These are phyloP conservation scores for Neomonachus schauinslandi DNA, from an alignment of 2,113 vertebrate species.

Conservation along the genomic window DNA sequence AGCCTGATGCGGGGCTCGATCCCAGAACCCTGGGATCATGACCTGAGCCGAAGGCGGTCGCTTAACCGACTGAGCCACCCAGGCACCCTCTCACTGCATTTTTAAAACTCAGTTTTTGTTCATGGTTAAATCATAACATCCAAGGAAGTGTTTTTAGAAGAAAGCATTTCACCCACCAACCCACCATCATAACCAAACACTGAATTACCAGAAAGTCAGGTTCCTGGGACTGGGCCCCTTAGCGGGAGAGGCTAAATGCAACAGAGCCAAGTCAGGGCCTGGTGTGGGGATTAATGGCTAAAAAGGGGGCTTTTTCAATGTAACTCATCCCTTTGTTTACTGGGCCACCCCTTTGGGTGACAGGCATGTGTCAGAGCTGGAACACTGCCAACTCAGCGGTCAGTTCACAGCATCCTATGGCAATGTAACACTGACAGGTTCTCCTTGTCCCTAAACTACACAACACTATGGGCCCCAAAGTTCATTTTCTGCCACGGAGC, in stretches of 20 bases:
- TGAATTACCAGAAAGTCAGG: not conserved
- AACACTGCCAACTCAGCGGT: accelerated
- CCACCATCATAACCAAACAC: too few relatives aligned
- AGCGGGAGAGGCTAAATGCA: not conserved
- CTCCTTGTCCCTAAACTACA: not conserved
- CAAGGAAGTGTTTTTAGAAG: not conserved
- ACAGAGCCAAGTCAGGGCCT: accelerated
- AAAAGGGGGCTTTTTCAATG: not conserved
- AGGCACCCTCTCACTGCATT: not conserved
- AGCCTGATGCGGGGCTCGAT: not conserved
- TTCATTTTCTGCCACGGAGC: not conserved
- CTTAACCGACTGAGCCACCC: not conserved
- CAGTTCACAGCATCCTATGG: not conserved
- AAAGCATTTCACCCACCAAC: not conserved
- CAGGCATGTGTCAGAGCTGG: not conserved
- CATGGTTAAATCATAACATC: not conserved
- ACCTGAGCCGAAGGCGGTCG: not conserved
- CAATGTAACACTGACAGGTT: accelerated
- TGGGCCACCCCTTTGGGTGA: not conserved
- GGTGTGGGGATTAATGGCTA: accelerated
- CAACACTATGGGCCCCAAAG: too few relatives aligned
- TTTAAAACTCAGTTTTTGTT: not conserved
- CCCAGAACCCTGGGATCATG: not conserved
- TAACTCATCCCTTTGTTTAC: not conserved
- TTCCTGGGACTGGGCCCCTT: not conserved